Conservation (phyloP, 2,113 vertebrate species). For the Melanotaenia duboulayi region DNA sequence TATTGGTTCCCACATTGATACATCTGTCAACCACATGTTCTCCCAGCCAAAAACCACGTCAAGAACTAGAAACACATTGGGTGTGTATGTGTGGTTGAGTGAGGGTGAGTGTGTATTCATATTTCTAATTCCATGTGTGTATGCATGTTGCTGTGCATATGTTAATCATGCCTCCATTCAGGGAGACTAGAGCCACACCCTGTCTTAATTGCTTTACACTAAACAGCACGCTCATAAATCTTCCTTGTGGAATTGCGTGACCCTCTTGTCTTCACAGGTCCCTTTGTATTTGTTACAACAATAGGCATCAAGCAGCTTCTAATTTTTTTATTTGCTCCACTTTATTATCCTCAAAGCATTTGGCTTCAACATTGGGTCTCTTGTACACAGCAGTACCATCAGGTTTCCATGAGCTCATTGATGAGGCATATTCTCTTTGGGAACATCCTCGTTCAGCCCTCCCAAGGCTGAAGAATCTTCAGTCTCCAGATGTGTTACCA, state of each 20-base stretch:
- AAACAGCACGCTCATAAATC: conserved; percentile 31
- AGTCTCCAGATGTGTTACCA: conserved; percentile 12
- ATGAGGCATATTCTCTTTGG: conserved; percentile 27
- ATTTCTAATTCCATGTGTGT: conserved; percentile 12
- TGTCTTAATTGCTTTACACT: conserved; percentile 15
- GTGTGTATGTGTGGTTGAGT: conserved; percentile 9
- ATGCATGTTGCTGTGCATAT: conserved; percentile 9
- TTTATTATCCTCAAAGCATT: conserved; percentile 57
- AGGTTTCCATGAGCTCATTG: conserved; percentile 54
- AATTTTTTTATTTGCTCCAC: conserved; percentile 42
- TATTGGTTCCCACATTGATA: conserved; percentile 34
- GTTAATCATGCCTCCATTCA: conserved; percentile 27
- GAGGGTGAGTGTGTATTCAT: conserved; percentile 25
- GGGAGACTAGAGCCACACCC: conserved; percentile 44
- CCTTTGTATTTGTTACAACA: conserved; percentile 48
- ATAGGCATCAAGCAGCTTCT: conserved; percentile 24
- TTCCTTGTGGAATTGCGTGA: conserved; percentile 42
- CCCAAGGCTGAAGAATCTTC: conserved; percentile 12
- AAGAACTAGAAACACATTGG: conserved; percentile 44
- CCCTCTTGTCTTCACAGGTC: conserved; percentile 27
- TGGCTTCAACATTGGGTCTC: conserved; percentile 20
- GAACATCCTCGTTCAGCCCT: conserved; percentile 31
- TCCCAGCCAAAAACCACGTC: conserved; percentile 12
- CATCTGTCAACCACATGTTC: conserved; percentile 76
- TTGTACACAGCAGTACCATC: conserved; percentile 19